Conservation (phyloP, 1,140 invertebrate species). For the Lordiphosa stackelbergi region DNA sequence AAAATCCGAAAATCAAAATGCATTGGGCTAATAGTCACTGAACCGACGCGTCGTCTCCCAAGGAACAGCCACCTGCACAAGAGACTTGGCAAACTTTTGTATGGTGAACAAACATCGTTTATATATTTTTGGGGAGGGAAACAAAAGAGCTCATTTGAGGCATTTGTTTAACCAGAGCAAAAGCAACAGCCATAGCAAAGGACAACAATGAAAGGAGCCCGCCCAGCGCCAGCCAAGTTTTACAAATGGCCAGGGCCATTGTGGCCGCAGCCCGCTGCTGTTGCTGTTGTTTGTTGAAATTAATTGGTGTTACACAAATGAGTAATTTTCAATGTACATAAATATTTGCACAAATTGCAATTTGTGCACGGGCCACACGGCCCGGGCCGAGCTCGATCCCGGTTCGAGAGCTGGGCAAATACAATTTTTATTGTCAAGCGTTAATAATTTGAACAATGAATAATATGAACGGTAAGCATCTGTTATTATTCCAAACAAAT, state of each 20-base stretch:
- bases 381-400: background rate
- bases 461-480: conserved; percentile 76
- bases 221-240: conserved; percentile 27
- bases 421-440: conserved; percentile 76
- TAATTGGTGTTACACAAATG: conserved; percentile 76
- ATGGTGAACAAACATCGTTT: conserved; percentile 56
- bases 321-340: conserved; percentile 76
- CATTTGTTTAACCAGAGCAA: conserved; percentile 62
- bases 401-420: conserved; percentile 66
- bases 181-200: conserved; percentile 24
- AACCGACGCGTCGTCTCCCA: background rate
- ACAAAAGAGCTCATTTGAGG: conserved; percentile 70
- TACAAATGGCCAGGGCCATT: conserved; percentile 54
- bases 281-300: conserved; percentile 66
- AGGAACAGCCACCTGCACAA: conserved; percentile 30
- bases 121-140: conserved; percentile 47
- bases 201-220: conserved; percentile 1
- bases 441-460: conserved; percentile 77
- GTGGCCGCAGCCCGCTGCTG: conserved; percentile 31
- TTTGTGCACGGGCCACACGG: conserved; percentile 24
- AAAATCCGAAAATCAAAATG: conserved; percentile 33
- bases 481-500: conserved; percentile 77
- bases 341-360: conserved; percentile 76
- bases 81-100: conserved; percentile 18
- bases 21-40: conserved; percentile 41